Evolutionary conservation across 2,888 invertebrate genomes (phyloP), one percentile per base, ranked within the genome.

Genomic region (Cephus sareptanus): DNA sequence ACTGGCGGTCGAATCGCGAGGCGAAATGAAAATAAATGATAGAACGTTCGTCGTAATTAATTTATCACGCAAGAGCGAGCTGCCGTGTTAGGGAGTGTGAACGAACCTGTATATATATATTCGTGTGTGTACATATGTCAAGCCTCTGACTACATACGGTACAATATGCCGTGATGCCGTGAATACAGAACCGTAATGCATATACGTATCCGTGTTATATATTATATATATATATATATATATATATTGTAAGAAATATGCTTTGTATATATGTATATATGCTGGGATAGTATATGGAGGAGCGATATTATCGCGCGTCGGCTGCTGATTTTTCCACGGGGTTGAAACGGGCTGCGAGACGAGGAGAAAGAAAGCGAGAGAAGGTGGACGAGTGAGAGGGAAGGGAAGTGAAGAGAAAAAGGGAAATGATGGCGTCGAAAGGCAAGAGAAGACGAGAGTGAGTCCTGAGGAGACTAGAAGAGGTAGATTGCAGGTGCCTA

Each of bases 1-100:
- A 81, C 78, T 76, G 79, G 79, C 76, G 79, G 78, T 78, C 81
- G 83, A 86, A 85, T 84, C 86, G 86, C 87, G 83, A 85, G 86
- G 88, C 85, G 88, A 90, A 90, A 90, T 89, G 89, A 90, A 90
- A 90, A 90, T 90, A 89, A 90, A 90, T 89, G 90, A 90, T 89
- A 88, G 88, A 56, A 56, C 87, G 84, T 83, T 82, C 84, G 83
- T 86, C 85, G 89, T 90, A 90, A 90, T 90, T 89, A 90, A 90
- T 89, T 89, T 89, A 89, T 86, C 88, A 87, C 86, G 86, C 83
- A 75, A 75, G 85, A 84, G 73, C 31, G 71, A 33, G 71, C 71
- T 31, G 31, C 71, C 31, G 31, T 12, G 33, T 9, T 4, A 13
- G 15, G 6, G 4, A 23, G 23, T 23, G 40, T 56, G 40, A 56